A percentile compares a stretch with the other conserved stretches of the same genome.
These are phyloP conservation scores for Arremon aurantiirostris DNA, from an alignment of 2,797 vertebrate species.

Conservation along the genomic window DNA sequence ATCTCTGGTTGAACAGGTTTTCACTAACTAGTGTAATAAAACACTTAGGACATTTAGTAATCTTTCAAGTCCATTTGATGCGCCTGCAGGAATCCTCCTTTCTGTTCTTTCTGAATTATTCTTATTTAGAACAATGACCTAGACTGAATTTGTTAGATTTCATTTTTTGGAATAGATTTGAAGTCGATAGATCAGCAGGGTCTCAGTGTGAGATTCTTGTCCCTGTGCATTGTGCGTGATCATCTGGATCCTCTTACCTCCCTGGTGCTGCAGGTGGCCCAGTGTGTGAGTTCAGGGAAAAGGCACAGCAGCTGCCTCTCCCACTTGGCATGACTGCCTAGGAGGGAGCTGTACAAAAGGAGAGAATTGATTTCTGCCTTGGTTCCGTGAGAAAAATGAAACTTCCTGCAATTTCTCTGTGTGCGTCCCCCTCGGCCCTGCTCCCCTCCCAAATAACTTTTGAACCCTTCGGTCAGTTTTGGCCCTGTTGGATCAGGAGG, in stretches of 20 bases:
- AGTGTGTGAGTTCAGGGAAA: fast-evolving
- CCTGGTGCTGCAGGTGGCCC: background rate
- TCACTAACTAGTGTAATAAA: background rate
- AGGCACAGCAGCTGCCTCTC: background rate
- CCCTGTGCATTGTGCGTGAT: fast-evolving
- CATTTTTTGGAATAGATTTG: background rate
- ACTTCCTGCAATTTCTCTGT: background rate
- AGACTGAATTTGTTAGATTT: background rate
- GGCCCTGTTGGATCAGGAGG: background rate
- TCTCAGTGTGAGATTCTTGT: background rate
- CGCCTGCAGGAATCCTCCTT: background rate
- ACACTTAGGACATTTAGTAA: background rate
- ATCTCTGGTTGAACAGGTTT: background rate
- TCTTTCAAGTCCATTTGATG: background rate
- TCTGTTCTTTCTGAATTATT: background rate
- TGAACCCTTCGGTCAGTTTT: background rate
- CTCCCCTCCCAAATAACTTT: constrained; percentile 16
- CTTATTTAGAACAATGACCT: background rate
- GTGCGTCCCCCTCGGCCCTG: fast-evolving
- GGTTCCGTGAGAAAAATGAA: background rate
- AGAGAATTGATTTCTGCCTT: background rate
- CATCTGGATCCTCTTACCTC: fast-evolving
- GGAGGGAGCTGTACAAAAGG: background rate
- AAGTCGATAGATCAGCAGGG: background rate
- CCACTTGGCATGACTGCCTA: background rate